Percentiles rank a stretch among this genome's conserved stretches.
Evolutionary conservation across 2,888 invertebrate genomes (phyloP).

Genomic region (Gortyna flavago): DNA sequence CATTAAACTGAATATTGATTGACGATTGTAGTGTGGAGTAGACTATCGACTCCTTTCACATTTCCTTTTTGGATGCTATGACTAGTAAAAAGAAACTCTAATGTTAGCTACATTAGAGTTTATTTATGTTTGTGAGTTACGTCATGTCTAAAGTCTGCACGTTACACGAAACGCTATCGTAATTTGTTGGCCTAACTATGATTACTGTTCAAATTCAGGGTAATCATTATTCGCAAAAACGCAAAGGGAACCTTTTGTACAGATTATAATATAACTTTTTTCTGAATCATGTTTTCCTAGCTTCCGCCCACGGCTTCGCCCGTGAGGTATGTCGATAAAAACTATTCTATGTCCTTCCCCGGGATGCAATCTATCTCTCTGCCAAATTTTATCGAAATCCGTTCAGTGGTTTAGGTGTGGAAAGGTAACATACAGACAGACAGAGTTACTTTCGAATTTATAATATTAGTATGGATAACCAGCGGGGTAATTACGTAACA

Average conservation of each 20-base stretch:
- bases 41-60: conserved; percentile 32
- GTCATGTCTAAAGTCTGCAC: conserved; percentile 27
- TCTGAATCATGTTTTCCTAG: conserved; percentile 5
- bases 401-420: no score
- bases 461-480: no score
- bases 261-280: conserved; percentile 11
- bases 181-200: conserved; percentile 31
- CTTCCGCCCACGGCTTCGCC: no score
- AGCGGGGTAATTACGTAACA: not conserved
- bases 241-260: conserved; percentile 33
- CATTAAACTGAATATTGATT: conserved; percentile 13
- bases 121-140: no score
- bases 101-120: not conserved
- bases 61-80: conserved; percentile 31
- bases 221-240: conserved; percentile 37
- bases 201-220: conserved; percentile 43
- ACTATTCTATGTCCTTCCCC: no score
- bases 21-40: conserved; percentile 2
- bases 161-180: conserved; percentile 23
- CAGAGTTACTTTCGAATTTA: no score
- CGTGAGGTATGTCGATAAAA: no score
- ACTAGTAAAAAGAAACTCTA: conserved; percentile 11
- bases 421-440: no score
- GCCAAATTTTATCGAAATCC: no score
- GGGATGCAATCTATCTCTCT: no score